Evolutionary conservation across 2,888 invertebrate genomes (phyloP).

Genomic region (Epiblema foenella): DNA sequence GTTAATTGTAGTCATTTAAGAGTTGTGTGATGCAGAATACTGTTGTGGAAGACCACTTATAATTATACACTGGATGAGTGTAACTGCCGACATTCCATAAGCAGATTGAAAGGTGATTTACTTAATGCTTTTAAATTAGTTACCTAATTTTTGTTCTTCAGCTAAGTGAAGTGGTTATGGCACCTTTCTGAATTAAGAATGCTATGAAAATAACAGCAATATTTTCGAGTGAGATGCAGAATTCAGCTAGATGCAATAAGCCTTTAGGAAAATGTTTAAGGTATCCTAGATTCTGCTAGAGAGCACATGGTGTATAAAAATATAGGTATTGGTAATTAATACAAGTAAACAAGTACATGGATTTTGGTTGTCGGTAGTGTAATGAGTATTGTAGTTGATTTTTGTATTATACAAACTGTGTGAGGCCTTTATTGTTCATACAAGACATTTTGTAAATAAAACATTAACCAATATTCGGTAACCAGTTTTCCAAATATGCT

Average conservation of each 20-base stretch:
- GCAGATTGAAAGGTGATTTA: conserved; percentile 30
- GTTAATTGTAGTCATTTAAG: conserved; percentile 43
- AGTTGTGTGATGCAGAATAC: conserved; percentile 37
- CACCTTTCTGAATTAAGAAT: neutral
- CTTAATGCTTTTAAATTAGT: conserved; percentile 15
- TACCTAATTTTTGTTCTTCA: conserved; percentile 8
- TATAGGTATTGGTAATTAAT: conserved; percentile 24
- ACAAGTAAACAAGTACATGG: conserved; percentile 29
- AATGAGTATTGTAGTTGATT: conserved; percentile 33
- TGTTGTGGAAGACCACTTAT: conserved; percentile 37
- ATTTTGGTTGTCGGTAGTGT: conserved; percentile 44
- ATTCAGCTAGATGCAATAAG: neutral
- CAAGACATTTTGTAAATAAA: conserved; percentile 51
- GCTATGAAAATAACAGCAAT: neutral
- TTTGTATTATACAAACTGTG: conserved; percentile 38
- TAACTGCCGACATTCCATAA: conserved; percentile 42
- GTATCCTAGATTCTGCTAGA: conserved; percentile 32
- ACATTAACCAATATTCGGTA: conserved; percentile 51
- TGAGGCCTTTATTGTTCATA: conserved; percentile 46
- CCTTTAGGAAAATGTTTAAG: neutral
- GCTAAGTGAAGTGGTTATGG: neutral
- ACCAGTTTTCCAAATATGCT: conserved; percentile 66
- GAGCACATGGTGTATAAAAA: conserved; percentile 16
- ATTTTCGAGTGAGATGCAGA: neutral
- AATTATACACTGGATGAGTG: conserved; percentile 34